Conservation (phyloP, 2,113 vertebrate genomes). For the Anthoscopus minutus region DNA sequence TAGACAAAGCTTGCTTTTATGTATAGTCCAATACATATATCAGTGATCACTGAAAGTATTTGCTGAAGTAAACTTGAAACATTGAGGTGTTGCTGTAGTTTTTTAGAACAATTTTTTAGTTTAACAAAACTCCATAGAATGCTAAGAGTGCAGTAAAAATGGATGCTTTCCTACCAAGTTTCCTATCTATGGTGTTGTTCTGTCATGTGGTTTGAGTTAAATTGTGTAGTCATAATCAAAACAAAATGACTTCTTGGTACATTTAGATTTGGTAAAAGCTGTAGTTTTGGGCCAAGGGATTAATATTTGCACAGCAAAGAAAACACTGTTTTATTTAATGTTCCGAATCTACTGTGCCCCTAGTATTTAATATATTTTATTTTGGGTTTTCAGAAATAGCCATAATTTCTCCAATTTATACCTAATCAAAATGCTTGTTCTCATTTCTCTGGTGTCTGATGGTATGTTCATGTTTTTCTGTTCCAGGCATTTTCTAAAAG, state of each 20-base stretch:
- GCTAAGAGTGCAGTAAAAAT: background rate
- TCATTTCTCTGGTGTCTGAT: background rate
- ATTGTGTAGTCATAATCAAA: background rate
- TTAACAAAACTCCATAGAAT: background rate
- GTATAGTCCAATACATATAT: background rate
- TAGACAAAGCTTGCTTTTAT: background rate
- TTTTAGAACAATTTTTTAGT: background rate
- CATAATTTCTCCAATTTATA: background rate
- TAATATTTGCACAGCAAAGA: background rate
- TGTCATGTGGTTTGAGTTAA: background rate
- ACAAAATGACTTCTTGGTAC: background rate
- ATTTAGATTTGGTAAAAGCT: background rate
- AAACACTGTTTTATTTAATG: background rate
- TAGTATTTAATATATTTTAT: background rate
- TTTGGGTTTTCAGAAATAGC: background rate
- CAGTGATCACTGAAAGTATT: background rate
- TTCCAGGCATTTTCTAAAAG: background rate
- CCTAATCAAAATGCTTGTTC: background rate
- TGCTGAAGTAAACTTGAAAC: background rate
- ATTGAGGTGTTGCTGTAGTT: background rate
- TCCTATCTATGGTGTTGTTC: background rate
- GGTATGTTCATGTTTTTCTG: background rate
- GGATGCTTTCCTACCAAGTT: background rate
- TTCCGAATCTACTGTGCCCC: background rate
- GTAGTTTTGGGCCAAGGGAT: background rate